These are phyloP conservation scores for Hippasteria phrygiana DNA, from an alignment of 53 echinoderm and acorn worm species.

Conservation along the genomic window DNA sequence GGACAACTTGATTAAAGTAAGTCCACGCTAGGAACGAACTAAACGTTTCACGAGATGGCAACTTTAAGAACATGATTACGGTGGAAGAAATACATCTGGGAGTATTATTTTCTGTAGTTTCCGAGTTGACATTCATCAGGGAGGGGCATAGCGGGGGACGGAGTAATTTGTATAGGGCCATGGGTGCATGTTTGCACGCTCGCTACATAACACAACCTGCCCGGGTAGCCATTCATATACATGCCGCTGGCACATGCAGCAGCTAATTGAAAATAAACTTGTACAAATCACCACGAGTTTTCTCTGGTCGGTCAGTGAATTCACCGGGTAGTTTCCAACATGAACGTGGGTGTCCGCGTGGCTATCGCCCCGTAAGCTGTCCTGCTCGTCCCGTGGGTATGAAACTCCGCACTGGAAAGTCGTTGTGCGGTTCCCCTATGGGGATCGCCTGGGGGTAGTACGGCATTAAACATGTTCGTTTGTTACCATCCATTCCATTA, in stretches of 20 bases:
- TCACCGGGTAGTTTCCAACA: not conserved
- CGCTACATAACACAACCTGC: no score
- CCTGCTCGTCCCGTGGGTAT: not conserved
- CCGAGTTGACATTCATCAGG: no score
- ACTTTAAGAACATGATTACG: no score
- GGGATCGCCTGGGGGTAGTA: not conserved
- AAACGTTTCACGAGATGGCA: no score
- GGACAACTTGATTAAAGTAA: no score
- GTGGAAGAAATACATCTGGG: no score
- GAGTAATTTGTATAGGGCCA: no score
- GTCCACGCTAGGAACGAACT: no score
- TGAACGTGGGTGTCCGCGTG: conserved; percentile 3
- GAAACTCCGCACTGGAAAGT: not conserved
- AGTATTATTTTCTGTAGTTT: no score
- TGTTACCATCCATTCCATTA: not conserved
- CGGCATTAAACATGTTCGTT: not conserved
- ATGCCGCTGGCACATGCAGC: not conserved
- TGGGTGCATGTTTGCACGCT: no score
- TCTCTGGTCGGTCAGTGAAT: not conserved
- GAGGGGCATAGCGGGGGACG: no score
- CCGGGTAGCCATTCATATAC: no score
- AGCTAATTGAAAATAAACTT: conserved; percentile 13
- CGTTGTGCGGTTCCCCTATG: not conserved
- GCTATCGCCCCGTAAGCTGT: not conserved
- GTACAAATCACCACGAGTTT: not conserved